Conservation (phyloP, 2,797 vertebrate species). For the Scleropages formosus region DNA sequence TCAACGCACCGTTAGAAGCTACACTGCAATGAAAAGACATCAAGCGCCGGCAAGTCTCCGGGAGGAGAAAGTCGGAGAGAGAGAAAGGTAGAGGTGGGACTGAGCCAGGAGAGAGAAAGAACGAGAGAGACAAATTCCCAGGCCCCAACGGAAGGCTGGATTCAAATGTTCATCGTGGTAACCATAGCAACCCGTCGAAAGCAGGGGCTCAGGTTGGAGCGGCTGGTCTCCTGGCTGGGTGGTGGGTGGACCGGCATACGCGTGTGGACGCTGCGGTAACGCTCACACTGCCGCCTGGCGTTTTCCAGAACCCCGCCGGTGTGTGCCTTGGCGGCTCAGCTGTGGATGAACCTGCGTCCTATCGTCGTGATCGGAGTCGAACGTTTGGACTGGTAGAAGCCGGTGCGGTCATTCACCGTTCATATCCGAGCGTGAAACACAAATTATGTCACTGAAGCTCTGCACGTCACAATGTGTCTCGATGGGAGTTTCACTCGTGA, state of each 20-base stretch:
- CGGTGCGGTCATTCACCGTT: no score
- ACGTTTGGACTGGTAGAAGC: no score
- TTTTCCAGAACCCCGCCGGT: neutral
- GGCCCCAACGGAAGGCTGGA: slow-evolving; percentile 75
- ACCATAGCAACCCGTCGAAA: slow-evolving; percentile 77
- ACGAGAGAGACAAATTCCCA: slow-evolving; percentile 58
- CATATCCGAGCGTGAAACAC: no score
- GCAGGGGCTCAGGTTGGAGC: slow-evolving; percentile 68
- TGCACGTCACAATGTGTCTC: no score
- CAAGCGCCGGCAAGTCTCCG: slow-evolving; percentile 37
- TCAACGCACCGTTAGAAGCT: slow-evolving; percentile 47
- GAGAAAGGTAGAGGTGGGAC: slow-evolving; percentile 15
- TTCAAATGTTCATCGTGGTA: slow-evolving; percentile 78
- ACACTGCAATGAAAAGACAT: slow-evolving; percentile 51
- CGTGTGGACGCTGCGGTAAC: neutral
- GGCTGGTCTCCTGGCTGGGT: slow-evolving; percentile 39
- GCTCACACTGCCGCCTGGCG: neutral
- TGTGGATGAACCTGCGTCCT: no score
- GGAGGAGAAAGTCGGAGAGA: slow-evolving; percentile 33
- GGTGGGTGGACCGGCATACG: slow-evolving; percentile 22
- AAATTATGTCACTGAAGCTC: no score
- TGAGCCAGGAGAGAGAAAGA: slow-evolving; percentile 48
- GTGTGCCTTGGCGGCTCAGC: neutral
- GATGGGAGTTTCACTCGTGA: no score
- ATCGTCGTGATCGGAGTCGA: no score